Evolutionary conservation across 2,888 invertebrate species (phyloP), one percentile per base, ranked within the genome.

Genomic region (Pardosa pseudoannulata): DNA sequence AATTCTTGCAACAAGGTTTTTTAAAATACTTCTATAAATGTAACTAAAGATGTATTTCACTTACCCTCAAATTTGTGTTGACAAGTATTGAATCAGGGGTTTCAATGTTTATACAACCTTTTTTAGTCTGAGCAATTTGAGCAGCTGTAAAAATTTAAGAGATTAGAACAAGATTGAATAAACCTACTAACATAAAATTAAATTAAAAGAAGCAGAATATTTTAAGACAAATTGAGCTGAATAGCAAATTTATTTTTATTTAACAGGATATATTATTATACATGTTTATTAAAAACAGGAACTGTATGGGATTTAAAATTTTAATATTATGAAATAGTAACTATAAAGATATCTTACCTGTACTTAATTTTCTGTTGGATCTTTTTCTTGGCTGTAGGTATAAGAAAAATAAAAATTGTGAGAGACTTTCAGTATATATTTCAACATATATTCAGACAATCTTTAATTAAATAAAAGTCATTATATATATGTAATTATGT

Each of bases 41-140:
- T n/a, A n/a, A n/a, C n/a, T n/a, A n/a, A n/a, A n/a, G n/a, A n/a
- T n/a, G n/a, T n/a, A n/a, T n/a, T n/a, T n/a, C n/a, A 78, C 88
- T 81, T 89, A 92, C 92, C 90, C 91, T 91, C 89, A 98, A 93
- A 93, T 98, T 98, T 68, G 97, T 97, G 91, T 96, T 96, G 76
- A 96, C 96, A 91, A 98, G 93, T 91, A 98, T 97, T 75, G 98
- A 98, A 91, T 98, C 97, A 27, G 98, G 97, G 62, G 98, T 97
- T 93, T 98, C 97, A 90, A 98, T 93, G 92, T 98, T 98, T 89
- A 98, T 96, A 91, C 96, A 96, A 75, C 98, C 97, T 92, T 97
- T 97, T 92, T 96, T 95, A 62, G 96, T 96, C 92, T 97, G 88
- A 79, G 88, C 88, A 71, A 88, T 86, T 79, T 88, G 88, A 62